Conservation (phyloP, 1,140 invertebrate species). For the Apis laboriosa region DNA sequence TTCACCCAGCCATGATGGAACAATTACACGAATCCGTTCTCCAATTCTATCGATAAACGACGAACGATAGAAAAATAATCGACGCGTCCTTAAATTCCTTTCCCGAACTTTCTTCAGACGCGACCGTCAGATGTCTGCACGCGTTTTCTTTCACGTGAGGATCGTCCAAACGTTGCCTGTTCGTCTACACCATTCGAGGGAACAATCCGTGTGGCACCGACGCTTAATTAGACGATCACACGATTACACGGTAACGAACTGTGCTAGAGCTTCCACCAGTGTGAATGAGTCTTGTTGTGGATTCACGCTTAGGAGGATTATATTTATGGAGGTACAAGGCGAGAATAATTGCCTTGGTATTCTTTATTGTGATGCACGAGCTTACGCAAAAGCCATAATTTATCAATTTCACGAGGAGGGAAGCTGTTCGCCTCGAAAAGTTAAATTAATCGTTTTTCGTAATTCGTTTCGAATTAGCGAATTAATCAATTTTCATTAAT, state of each 20-base stretch:
- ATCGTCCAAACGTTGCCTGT: background rate
- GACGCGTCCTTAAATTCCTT: background rate
- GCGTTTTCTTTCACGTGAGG: conserved; percentile 13
- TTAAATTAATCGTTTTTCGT: no score
- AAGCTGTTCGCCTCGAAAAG: no score
- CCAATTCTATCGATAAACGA: conserved; percentile 45
- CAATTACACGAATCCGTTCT: conserved; percentile 34
- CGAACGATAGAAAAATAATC: conserved; percentile 56
- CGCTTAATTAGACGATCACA: conserved; percentile 15
- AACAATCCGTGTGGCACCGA: background rate
- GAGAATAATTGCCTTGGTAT: background rate
- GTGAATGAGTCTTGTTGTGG: background rate
- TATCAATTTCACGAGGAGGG: no score
- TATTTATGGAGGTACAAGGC: background rate
- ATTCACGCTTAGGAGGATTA: background rate
- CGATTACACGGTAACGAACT: background rate
- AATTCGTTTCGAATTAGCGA: no score
- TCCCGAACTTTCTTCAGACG: background rate
- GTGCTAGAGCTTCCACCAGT: background rate
- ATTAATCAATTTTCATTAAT: no score
- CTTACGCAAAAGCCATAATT: background rate
- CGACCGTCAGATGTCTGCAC: background rate
- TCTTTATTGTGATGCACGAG: background rate
- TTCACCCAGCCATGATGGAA: conserved; percentile 45
- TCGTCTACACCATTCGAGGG: background rate